Base-by-base conservation (phyloP, 1,140 invertebrate species). In the Lepidurus arcticus region DNA sequence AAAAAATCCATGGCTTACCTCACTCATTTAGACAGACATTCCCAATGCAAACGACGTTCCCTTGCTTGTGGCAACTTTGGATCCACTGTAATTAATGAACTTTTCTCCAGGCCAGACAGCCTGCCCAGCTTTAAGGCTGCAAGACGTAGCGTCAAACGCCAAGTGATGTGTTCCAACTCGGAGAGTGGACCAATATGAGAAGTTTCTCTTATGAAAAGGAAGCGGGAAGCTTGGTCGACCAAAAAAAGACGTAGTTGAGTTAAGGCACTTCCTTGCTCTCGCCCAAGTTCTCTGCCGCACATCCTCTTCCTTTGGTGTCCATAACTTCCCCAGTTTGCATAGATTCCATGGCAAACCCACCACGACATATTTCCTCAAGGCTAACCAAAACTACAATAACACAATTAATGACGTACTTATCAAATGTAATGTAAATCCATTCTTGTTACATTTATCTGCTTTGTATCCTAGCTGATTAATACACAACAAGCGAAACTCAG, bases 181-280 rank as follows among this genome's bases (percentile, higher is more conserved):
- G 53, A 13, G 53, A n/a, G 53, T 65, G 53, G 53, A 65, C 53
- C 21, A 65, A 65, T 13, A 65, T 65, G 53, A 65, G 53, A 65
- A 65, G 53, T 9, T 65, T 65, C 21, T 21, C 16, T 65, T 65
- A 65, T 65, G 53, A 65, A 65, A 65, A 65, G 53, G 53, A 65
- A 65, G 53, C 53, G 53, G 53, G 53, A 65, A 65, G 53, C 53
- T 21, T 65, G 53, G 53, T 65, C 53, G 16, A 65, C 53, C 53
- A 65, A 65, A 65, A 34, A 34, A 65, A 65, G 53, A 65, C 53
- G 53, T 65, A 65, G 53, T 65, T 65, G 53, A 65, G 16, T 65
- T 65, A 65, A 65, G 47, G 53, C 53, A 65, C 53, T 65, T 65
- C 53, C 53, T 65, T 65, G 53, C 53, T 7, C 53, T 65, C 21